phyloP scores from a whole-genome alignment of 2,113 vertebrate genomes.

The Trematocara stigmaticum region DNA sequence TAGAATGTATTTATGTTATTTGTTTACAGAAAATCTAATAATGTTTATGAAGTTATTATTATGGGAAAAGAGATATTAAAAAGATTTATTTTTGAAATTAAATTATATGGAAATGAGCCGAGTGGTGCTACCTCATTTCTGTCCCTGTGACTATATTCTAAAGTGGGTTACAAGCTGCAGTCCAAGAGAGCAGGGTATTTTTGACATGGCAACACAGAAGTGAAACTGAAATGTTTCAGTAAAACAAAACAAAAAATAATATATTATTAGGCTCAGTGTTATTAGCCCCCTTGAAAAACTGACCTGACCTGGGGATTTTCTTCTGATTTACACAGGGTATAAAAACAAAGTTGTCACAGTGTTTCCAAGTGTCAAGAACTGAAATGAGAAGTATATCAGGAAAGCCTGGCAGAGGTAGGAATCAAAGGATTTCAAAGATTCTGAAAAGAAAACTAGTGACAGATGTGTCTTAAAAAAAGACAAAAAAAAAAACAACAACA shows the following conservation, averaged over 20 bases:
- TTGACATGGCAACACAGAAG: neutral
- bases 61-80: slow-evolving; percentile 48
- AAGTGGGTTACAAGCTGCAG: neutral
- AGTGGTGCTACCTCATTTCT: neutral
- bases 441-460: neutral
- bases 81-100: slow-evolving; percentile 74
- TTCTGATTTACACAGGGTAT: neutral
- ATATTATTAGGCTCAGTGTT: neutral
- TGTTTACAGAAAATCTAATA: slow-evolving; percentile 46
- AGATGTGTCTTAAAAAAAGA: neutral
- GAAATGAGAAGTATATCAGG: neutral
- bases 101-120: slow-evolving; percentile 48
- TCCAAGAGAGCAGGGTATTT: neutral
- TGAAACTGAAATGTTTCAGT: neutral
- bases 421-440: neutral
- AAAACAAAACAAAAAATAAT: neutral
- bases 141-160: neutral
- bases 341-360: neutral
- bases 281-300: neutral
- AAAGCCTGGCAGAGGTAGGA: neutral
- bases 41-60: slow-evolving; percentile 39
- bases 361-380: neutral
- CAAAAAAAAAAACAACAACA: no score
- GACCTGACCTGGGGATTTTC: neutral
- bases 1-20: slow-evolving; percentile 48